These are phyloP conservation scores for Anas platyrhynchos DNA, from an alignment of 2,113 vertebrate species.

Conservation along the genomic window DNA sequence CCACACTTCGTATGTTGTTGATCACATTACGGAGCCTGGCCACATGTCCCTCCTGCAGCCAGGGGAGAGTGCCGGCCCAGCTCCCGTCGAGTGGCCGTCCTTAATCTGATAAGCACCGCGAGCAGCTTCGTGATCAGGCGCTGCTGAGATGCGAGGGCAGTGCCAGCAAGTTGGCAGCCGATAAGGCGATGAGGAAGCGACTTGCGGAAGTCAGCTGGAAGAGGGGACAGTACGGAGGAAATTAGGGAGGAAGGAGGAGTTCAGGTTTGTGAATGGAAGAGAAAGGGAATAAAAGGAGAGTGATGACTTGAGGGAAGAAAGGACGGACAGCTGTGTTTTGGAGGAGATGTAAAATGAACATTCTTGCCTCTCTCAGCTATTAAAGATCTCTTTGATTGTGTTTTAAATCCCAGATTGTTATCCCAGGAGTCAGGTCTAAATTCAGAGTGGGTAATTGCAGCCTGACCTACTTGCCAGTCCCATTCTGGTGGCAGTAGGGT, in stretches of 20 bases:
- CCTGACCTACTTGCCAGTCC: slow-evolving; percentile 7
- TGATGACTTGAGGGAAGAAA: slow-evolving; percentile 56
- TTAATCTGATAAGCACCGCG: slow-evolving; percentile 45
- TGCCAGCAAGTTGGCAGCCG: slow-evolving; percentile 46
- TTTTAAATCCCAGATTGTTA: slow-evolving; percentile 13
- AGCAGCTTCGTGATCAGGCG: slow-evolving; percentile 15
- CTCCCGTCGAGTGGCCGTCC: slow-evolving; percentile 42
- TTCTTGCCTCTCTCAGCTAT: background rate
- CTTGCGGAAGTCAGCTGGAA: slow-evolving; percentile 34
- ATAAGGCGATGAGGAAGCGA: slow-evolving; percentile 15
- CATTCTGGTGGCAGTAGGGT: background rate
- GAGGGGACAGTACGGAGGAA: slow-evolving; percentile 21
- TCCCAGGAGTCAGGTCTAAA: slow-evolving; percentile 26
- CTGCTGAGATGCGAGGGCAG: slow-evolving; percentile 33
- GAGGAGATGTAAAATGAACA: slow-evolving; percentile 46
- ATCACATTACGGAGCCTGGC: slow-evolving; percentile 72
- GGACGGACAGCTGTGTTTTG: slow-evolving; percentile 59
- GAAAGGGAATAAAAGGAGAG: slow-evolving; percentile 15
- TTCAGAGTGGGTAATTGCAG: slow-evolving; percentile 28
- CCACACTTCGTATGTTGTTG: slow-evolving; percentile 73
- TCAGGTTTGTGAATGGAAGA: slow-evolving; percentile 38
- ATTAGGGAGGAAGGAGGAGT: slow-evolving; percentile 6
- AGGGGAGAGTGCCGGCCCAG: slow-evolving; percentile 63
- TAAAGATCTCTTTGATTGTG: background rate
- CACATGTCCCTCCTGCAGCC: slow-evolving; percentile 68